These are phyloP conservation scores for Eurytoma adleriae DNA, from an alignment of 2,888 invertebrate genomes.

Conservation along the genomic window DNA sequence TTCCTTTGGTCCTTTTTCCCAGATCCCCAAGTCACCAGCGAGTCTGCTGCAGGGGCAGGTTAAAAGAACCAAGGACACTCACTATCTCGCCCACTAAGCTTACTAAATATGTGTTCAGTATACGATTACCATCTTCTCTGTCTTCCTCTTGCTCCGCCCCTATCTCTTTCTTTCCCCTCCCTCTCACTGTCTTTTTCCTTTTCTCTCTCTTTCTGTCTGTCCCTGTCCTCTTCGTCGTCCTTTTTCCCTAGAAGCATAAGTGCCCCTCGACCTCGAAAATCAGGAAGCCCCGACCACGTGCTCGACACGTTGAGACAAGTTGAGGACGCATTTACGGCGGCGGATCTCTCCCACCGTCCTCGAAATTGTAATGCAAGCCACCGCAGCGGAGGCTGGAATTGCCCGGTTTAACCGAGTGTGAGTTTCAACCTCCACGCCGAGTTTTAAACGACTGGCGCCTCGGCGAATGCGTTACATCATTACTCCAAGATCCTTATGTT, in stretches of 20 bases:
- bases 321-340: not conserved
- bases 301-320: slow-evolving; percentile 1
- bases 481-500: too few relatives aligned
- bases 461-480: not conserved
- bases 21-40: not conserved
- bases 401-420: too few relatives aligned
- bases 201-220: too few relatives aligned
- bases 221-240: too few relatives aligned
- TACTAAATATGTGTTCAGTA: not conserved
- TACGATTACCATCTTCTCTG: not conserved
- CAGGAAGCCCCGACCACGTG: slow-evolving; percentile 10
- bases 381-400: not conserved
- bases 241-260: too few relatives aligned
- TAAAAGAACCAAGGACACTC: slow-evolving; percentile 11
- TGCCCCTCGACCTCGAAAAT: not conserved
- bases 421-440: not conserved
- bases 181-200: not conserved
- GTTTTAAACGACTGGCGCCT: slow-evolving; percentile 10
- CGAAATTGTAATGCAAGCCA: slow-evolving; percentile 10
- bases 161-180: not conserved
- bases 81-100: slow-evolving; percentile 10
- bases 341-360: slow-evolving; percentile 1
- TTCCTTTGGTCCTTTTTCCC: too few relatives aligned
- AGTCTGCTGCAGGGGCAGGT: not conserved
- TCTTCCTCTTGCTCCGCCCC: too few relatives aligned